Conservation (phyloP, 2,888 invertebrate genomes). For the Idaea aversata region DNA sequence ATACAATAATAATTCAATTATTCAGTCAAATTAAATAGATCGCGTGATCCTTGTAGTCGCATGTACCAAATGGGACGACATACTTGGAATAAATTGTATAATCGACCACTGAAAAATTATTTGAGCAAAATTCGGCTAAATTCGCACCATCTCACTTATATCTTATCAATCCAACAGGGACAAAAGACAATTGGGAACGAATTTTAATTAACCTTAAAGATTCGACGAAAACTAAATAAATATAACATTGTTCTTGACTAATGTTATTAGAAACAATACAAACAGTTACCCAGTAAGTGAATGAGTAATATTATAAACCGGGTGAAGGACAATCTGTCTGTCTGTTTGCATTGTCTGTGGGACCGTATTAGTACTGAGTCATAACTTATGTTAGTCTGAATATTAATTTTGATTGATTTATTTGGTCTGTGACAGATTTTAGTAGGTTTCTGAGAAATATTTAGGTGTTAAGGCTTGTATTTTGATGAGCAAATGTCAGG, state of each 20-base stretch:
- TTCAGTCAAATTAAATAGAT: too few species aligned
- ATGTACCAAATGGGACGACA: too few species aligned
- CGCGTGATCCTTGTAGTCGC: too few species aligned
- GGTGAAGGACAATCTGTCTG: constrained; percentile 43
- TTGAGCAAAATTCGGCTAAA: too few species aligned
- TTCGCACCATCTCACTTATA: too few species aligned
- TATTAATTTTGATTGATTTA: neutral
- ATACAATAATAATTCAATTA: too few species aligned
- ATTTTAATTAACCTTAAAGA: too few species aligned
- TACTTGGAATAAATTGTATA: too few species aligned
- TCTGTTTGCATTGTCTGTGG: constrained; percentile 29
- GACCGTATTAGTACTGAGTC: constrained; percentile 21
- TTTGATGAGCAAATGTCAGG: too few species aligned
- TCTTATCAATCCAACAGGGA: too few species aligned
- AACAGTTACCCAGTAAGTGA: neutral
- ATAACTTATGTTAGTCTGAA: constrained; percentile 5
- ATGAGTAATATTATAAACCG: constrained; percentile 34
- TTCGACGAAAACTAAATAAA: neutral
- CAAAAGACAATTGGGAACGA: too few species aligned
- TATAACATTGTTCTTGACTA: neutral
- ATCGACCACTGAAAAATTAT: too few species aligned
- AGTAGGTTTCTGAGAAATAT: neutral
- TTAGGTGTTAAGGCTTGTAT: neutral
- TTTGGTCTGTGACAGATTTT: neutral
- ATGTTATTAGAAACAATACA: neutral